These are phyloP conservation scores for Asarcornis scutulata DNA, from an alignment of 2,113 vertebrate genomes.

Conservation along the genomic window DNA sequence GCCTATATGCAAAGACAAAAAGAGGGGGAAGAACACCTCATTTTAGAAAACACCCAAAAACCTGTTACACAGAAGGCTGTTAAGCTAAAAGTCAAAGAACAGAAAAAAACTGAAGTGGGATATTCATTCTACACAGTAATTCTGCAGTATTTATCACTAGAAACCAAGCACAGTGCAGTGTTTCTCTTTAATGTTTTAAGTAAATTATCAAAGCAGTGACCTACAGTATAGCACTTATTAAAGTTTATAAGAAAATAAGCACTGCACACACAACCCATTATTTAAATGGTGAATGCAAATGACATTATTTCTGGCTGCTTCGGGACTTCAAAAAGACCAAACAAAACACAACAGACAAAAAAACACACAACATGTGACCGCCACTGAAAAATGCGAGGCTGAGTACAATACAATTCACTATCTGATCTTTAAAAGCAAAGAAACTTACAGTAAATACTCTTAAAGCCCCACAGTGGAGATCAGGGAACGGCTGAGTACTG, in stretches of 20 bases:
- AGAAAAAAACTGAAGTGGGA: neutral
- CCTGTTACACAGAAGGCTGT: neutral
- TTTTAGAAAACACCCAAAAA: neutral
- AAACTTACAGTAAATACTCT: constrained; percentile 88
- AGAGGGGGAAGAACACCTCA: neutral
- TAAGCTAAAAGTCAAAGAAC: accelerated
- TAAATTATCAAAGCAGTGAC: constrained; percentile 2
- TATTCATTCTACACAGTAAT: neutral
- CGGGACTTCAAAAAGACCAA: neutral
- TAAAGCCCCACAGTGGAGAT: constrained; percentile 89
- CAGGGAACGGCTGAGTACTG: constrained; percentile 93
- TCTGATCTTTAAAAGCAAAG: neutral
- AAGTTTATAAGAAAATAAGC: neutral
- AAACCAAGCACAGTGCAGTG: neutral
- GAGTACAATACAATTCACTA: neutral
- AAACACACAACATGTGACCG: neutral
- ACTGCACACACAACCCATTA: neutral
- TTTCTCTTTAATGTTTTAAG: neutral
- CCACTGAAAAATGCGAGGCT: neutral
- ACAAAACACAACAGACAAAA: neutral
- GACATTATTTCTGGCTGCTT: neutral
- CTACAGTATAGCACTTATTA: neutral
- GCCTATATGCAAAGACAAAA: constrained; percentile 77
- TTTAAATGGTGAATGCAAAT: neutral
- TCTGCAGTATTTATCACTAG: neutral